Percentiles rank a stretch among this genome's conserved stretches.
Evolutionary conservation across 2,797 vertebrate species (phyloP).

Genomic region (Schizothorax lantsangensis): DNA sequence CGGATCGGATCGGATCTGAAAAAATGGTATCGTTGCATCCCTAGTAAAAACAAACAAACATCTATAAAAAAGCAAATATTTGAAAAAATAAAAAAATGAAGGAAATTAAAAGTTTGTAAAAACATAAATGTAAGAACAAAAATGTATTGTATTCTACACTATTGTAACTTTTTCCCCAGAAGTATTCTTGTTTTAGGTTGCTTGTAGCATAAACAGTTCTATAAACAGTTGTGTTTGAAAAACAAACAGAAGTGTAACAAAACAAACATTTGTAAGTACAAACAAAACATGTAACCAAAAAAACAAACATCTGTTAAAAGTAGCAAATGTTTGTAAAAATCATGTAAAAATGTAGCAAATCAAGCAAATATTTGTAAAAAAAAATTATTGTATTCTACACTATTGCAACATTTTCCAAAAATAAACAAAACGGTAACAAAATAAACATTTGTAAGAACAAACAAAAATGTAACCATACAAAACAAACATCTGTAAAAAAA

Average conservation of each 20-base stretch:
- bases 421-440: background rate
- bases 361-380: background rate
- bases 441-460: background rate
- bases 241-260: background rate
- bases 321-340: background rate
- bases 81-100: background rate
- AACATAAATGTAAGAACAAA: background rate
- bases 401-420: background rate
- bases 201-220: background rate
- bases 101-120: background rate
- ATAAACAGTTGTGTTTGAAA: background rate
- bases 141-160: background rate
- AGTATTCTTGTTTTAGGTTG: background rate
- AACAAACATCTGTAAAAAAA: background rate
- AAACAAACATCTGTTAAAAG: background rate
- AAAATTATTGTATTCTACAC: background rate
- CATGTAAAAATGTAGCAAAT: background rate
- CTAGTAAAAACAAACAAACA: no score
- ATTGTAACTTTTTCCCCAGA: background rate
- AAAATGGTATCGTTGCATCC: no score
- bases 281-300: background rate
- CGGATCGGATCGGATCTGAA: no score
- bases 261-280: background rate
- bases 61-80: background rate
- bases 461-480: background rate